phyloP scores from a whole-genome alignment of 2,888 invertebrate species.

The Hemicrepidius hirtus region DNA sequence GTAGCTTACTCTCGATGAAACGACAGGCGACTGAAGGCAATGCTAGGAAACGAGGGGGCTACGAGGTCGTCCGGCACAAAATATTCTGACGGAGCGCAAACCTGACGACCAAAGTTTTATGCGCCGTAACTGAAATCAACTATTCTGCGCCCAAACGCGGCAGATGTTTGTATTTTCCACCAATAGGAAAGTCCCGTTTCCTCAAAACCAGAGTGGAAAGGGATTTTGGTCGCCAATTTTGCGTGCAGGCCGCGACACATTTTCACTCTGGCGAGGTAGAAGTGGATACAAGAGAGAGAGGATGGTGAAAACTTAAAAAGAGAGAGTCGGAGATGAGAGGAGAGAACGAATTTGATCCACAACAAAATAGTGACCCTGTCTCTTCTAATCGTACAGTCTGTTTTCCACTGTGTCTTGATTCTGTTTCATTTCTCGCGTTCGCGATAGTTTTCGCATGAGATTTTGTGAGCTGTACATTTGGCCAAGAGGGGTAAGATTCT shows the following conservation, averaged over 20 bases:
- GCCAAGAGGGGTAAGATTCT: constrained; percentile 69
- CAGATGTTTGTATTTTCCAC: constrained; percentile 54
- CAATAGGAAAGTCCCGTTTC: constrained; percentile 67
- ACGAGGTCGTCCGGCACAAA: constrained; percentile 59
- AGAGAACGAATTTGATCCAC: constrained; percentile 74
- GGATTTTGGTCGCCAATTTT: constrained; percentile 59
- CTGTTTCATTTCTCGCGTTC: constrained; percentile 67
- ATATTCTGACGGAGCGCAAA: constrained; percentile 54
- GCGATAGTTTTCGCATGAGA: constrained; percentile 68
- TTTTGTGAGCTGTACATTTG: constrained; percentile 63
- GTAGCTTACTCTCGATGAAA: constrained; percentile 67
- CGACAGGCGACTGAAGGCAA: constrained; percentile 70
- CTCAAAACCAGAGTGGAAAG: constrained; percentile 62
- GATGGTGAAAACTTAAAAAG: constrained; percentile 73
- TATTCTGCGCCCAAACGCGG: constrained; percentile 48
- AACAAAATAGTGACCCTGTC: constrained; percentile 74
- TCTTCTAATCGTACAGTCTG: constrained; percentile 72
- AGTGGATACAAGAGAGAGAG: constrained; percentile 72
- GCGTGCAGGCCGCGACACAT: constrained; percentile 64
- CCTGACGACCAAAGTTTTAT: constrained; percentile 64
- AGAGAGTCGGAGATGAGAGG: constrained; percentile 72
- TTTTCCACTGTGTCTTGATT: constrained; percentile 71
- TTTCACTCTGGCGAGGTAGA: constrained; percentile 66
- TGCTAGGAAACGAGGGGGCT: constrained; percentile 59
- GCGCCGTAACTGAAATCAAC: constrained; percentile 58